These are phyloP conservation scores for Nephrotoma flavescens DNA, from an alignment of 2,888 invertebrate species.

Conservation along the genomic window DNA sequence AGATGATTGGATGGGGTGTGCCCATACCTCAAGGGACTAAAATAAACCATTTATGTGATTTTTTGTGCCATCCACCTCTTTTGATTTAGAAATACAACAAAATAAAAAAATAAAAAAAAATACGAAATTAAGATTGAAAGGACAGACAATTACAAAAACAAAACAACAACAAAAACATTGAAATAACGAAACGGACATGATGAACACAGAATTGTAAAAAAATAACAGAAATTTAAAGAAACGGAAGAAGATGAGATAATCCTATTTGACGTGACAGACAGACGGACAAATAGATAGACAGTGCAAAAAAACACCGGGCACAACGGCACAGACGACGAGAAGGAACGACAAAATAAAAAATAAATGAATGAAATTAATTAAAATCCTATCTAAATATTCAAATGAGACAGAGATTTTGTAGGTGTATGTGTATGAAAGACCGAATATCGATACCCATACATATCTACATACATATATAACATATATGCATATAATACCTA, in stretches of 20 bases:
- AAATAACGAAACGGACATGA: background rate
- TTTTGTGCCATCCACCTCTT: background rate
- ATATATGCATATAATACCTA: background rate
- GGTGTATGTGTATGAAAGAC: background rate
- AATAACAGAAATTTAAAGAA: background rate
- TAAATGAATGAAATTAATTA: background rate
- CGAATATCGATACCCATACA: background rate
- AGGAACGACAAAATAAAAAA: background rate
- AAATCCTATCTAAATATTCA: background rate
- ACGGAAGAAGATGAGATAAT: constrained; percentile 2
- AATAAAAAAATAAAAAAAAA: background rate
- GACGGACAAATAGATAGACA: constrained; percentile 1
- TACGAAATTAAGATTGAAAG: background rate
- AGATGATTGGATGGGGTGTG: background rate
- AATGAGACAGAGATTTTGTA: background rate
- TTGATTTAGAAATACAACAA: background rate
- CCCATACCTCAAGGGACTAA: background rate
- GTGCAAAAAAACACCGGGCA: background rate
- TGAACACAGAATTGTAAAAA: background rate
- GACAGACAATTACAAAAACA: background rate
- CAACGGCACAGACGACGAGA: background rate
- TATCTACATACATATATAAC: background rate
- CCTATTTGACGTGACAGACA: constrained; percentile 2
- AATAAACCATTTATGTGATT: background rate
- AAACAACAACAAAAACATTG: background rate